phyloP scores from a whole-genome alignment of 2,113 vertebrate species.

The Clinocottus analis region DNA sequence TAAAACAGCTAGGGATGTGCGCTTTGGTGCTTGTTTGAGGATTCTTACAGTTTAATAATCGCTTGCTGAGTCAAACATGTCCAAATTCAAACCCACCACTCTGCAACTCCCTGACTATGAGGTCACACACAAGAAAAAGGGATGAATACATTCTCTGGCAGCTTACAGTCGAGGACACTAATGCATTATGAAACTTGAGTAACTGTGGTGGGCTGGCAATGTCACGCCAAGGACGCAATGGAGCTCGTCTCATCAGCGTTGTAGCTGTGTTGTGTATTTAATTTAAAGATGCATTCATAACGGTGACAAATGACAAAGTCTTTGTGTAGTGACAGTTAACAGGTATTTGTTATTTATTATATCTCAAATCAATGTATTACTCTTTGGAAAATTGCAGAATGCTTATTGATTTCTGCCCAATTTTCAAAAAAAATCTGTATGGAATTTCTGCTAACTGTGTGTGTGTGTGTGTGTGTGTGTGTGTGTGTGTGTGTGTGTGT shows the following conservation, averaged over 20 bases:
- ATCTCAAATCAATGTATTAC: not conserved
- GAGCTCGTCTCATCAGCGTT: slow-evolving; percentile 28
- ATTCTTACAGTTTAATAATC: slow-evolving; percentile 50
- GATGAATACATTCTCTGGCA: slow-evolving; percentile 24
- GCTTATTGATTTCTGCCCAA: not conserved
- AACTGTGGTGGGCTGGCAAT: slow-evolving; percentile 32
- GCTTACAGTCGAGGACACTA: slow-evolving; percentile 38
- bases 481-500: no score
- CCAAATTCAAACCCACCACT: slow-evolving; percentile 39
- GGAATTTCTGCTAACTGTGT: not conserved
- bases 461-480: no score
- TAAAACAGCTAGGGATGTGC: slow-evolving; percentile 41
- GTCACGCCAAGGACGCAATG: slow-evolving; percentile 31
- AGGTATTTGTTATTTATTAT: slow-evolving; percentile 5
- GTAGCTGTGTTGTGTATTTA: slow-evolving; percentile 16
- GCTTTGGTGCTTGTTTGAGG: slow-evolving; percentile 56
- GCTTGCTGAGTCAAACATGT: slow-evolving; percentile 40
- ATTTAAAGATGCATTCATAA: not conserved
- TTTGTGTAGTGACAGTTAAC: not conserved
- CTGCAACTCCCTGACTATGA: slow-evolving; percentile 22
- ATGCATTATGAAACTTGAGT: slow-evolving; percentile 53
- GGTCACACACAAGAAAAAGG: slow-evolving; percentile 24
- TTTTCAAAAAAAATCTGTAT: not conserved
- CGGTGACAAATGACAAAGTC: not conserved
- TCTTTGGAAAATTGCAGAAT: not conserved